These are phyloP conservation scores for Papilio aristodemus DNA, from an alignment of 1,140 invertebrate species.

Conservation along the genomic window DNA sequence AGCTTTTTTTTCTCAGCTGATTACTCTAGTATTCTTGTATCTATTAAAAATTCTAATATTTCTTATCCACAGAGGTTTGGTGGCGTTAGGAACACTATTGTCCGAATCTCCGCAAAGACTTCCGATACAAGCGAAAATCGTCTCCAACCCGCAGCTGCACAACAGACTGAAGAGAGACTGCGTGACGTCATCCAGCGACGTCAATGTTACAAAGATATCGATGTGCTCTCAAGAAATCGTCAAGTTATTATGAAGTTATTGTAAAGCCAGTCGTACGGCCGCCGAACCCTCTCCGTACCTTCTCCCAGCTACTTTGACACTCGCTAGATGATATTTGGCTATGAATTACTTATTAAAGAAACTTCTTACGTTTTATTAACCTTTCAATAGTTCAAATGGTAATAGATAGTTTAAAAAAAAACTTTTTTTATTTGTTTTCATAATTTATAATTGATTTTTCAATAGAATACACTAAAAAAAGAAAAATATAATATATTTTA, in stretches of 20 bases:
- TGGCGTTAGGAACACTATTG: slow-evolving; percentile 71
- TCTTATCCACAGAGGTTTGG: slow-evolving; percentile 60
- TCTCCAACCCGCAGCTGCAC: slow-evolving; percentile 56
- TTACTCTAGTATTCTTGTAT: too few relatives aligned
- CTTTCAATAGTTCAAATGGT: slow-evolving; percentile 15
- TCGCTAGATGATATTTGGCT: neutral
- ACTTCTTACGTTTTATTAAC: neutral
- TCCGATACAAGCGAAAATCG: slow-evolving; percentile 65
- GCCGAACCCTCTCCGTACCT: neutral
- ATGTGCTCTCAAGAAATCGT: slow-evolving; percentile 68
- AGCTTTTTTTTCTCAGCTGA: too few relatives aligned
- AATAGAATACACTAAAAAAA: slow-evolving; percentile 17
- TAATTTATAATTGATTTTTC: slow-evolving; percentile 30
- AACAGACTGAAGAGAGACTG: slow-evolving; percentile 58
- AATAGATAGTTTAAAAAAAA: slow-evolving; percentile 20
- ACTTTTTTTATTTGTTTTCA: slow-evolving; percentile 9
- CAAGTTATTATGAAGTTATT: slow-evolving; percentile 61
- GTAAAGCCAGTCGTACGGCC: slow-evolving; percentile 28
- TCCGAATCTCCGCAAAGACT: slow-evolving; percentile 69
- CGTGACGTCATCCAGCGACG: slow-evolving; percentile 40
- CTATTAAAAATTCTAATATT: neutral
- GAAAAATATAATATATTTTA: too few relatives aligned
- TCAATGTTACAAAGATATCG: slow-evolving; percentile 58
- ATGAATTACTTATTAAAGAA: neutral
- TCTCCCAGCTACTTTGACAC: neutral